Evolutionary conservation across 2,113 vertebrate species (phyloP), one percentile per base, ranked within the genome.

Genomic region (Callopanchax toddi): DNA sequence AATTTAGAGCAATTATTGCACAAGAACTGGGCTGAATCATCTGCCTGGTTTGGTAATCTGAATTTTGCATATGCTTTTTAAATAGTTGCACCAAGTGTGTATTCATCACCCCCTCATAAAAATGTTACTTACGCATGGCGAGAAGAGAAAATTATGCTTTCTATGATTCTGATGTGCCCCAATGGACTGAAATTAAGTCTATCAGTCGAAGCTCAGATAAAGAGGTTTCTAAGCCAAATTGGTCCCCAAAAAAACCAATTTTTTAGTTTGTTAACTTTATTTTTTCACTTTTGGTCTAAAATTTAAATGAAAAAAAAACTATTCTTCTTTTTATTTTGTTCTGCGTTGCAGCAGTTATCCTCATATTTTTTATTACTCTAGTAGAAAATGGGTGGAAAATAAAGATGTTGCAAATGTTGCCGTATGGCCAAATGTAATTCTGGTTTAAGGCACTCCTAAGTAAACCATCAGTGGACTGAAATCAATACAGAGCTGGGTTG

Each of bases 201-300:
- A 53, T 54, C 56, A 58, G 79, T 72, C 66, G 45, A 74, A 82
- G 76, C 70, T 69, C 40, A 73, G 79, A 83, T 81, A 16, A 71
- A 74, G 46, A 26, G 60, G 67, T 79, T 85, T 69, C 79, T 60
- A 54, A 63, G 79, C 67, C 78, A 86, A 80, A 69, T 71, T 67
- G 54, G 66, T 62, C 63, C 73, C 67, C 67, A 32, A 4, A 32
- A 12, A 37, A 12, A 37, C 73, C 58, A 49, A 69, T 76, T 52
- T 80, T 68, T 83, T 78, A 77, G 67, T 74, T 66, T 46, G 22
- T 63, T 55, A 39, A 65, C 48, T 22, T 81, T 78, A 72, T 84
- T 82, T 66, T 55, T 51, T 70, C 62, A 57, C 63, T 72, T 67
- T 68, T 83, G 71, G 77, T 73, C 64, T 59, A 80, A 57, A 71